A percentile compares a stretch with the other conserved stretches of the same genome.
These are phyloP conservation scores for Prorops nasuta DNA, from an alignment of 1,140 invertebrate genomes.

Conservation along the genomic window DNA sequence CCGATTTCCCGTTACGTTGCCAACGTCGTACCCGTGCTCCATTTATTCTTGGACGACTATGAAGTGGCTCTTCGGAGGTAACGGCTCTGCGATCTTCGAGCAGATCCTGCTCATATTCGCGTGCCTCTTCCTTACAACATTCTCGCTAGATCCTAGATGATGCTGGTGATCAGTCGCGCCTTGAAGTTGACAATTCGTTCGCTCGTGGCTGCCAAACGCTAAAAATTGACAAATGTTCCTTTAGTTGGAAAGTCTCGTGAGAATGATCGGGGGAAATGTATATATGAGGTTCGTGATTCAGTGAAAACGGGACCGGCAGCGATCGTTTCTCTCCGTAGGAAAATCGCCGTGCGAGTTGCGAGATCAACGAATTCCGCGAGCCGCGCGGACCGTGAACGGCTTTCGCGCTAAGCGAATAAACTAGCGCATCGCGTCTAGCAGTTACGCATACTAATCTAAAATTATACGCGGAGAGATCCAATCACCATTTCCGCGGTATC, in stretches of 20 bases:
- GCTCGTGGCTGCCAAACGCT: conserved; percentile 81
- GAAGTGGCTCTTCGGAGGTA: conserved; percentile 14
- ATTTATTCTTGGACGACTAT: too few species aligned
- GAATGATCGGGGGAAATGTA: conserved; percentile 15
- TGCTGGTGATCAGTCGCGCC: conserved; percentile 81
- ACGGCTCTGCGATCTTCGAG: conserved; percentile 19
- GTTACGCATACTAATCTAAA: conserved; percentile 25
- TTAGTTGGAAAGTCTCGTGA: too few species aligned
- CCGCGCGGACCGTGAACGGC: conserved; percentile 24
- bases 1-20: conserved; percentile 28
- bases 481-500: too few species aligned
- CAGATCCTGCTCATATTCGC: too few species aligned
- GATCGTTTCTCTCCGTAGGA: neutral
- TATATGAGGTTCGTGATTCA: neutral
- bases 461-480: too few species aligned
- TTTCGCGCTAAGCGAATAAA: conserved; percentile 17
- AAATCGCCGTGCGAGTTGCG: neutral
- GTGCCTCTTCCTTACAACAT: conserved; percentile 10
- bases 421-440: conserved; percentile 1
- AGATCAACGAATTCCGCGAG: conserved; percentile 13
- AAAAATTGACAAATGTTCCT: too few species aligned
- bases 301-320: neutral
- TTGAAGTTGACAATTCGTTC: conserved; percentile 89
- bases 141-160: conserved; percentile 63
- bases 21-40: conserved; percentile 50